Conservation (phyloP, 2,797 vertebrate genomes). For the Pagetopsis macropterus region DNA sequence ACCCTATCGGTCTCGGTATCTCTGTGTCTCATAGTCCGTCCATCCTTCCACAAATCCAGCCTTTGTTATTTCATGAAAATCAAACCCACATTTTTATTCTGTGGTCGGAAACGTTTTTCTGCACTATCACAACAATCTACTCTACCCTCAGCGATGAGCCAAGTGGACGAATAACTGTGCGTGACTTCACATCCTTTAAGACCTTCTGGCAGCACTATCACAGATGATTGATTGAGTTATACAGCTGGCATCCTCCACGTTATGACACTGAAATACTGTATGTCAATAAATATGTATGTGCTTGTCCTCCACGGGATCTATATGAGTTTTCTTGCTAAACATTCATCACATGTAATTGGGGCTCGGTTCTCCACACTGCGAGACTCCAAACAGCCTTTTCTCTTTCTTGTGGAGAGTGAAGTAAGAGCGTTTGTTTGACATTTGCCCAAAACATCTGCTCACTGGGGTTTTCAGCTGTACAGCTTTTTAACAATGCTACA, state of each 20-base stretch:
- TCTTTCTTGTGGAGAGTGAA: conserved; percentile 64
- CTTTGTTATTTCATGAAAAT: conserved; percentile 33
- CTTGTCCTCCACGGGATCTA: conserved; percentile 49
- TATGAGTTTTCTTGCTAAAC: conserved; percentile 50
- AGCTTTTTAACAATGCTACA: conserved; percentile 86
- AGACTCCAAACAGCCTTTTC: conserved; percentile 67
- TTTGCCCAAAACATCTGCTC: conserved; percentile 87
- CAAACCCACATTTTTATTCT: conserved; percentile 36
- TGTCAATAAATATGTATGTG: conserved; percentile 41
- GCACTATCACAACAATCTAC: conserved; percentile 34
- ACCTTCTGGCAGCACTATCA: conserved; percentile 24
- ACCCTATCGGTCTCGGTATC: conserved; percentile 10
- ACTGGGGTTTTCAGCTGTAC: conserved; percentile 77
- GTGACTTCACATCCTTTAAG: conserved; percentile 21
- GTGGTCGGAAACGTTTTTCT: conserved; percentile 42
- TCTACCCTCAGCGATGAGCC: conserved; percentile 16
- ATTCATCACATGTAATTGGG: conserved; percentile 70
- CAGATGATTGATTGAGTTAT: conserved; percentile 17
- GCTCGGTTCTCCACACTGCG: conserved; percentile 61
- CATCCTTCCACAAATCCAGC: conserved; percentile 23
- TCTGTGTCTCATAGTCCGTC: background rate
- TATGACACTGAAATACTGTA: conserved; percentile 41
- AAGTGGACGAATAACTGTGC: conserved; percentile 30
- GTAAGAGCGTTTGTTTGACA: conserved; percentile 85
- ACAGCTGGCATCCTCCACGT: conserved; percentile 34